Evolutionary conservation across 2,797 vertebrate species (phyloP).

Genomic region (Trachops cirrhosus): DNA sequence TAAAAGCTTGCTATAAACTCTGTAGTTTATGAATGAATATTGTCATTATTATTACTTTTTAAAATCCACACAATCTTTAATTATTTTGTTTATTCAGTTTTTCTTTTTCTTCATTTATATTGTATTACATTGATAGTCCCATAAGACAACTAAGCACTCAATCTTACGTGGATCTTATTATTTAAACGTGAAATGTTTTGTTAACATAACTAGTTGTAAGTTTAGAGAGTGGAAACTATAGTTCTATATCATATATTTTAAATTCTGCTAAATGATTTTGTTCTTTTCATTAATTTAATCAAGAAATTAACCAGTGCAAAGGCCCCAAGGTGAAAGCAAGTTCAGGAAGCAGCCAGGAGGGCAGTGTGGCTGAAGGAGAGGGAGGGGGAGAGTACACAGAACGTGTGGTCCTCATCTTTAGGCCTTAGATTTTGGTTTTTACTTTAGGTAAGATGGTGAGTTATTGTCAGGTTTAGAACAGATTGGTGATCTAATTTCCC

Average conservation of each 20-base stretch:
- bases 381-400: not conserved
- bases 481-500: not conserved
- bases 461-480: not conserved
- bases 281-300: not conserved
- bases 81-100: not conserved
- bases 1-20: not conserved
- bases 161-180: not conserved
- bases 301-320: not conserved
- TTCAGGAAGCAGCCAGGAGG: not conserved
- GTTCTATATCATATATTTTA: not conserved
- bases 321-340: not conserved
- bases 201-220: not conserved
- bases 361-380: not conserved
- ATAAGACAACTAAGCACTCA: not conserved
- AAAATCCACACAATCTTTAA: not conserved
- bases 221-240: not conserved
- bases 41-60: not conserved
- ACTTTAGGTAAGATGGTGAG: not conserved
- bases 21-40: not conserved
- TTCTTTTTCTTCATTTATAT: not conserved
- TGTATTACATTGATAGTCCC: not conserved
- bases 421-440: not conserved
- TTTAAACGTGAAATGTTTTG: not conserved
- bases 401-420: not conserved
- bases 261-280: not conserved